These are phyloP conservation scores for Cantharis rustica DNA, from an alignment of 2,888 invertebrate species.

Conservation along the genomic window DNA sequence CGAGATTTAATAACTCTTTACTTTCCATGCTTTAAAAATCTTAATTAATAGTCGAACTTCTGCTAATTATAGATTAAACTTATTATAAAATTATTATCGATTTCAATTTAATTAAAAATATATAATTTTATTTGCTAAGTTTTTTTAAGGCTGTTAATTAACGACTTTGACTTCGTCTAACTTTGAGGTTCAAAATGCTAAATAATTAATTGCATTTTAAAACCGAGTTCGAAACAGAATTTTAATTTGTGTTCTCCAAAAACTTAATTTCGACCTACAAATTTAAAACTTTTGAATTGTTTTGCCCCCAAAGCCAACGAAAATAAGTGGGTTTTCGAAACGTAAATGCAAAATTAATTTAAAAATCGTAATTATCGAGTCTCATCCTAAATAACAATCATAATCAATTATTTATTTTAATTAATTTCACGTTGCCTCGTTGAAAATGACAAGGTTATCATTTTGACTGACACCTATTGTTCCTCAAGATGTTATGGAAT, in stretches of 20 bases:
- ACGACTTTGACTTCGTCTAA: neutral
- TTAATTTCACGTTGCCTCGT: neutral
- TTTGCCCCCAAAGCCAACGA: neutral
- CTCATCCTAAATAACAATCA: neutral
- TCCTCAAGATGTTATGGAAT: neutral
- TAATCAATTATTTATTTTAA: neutral
- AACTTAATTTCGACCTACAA: neutral
- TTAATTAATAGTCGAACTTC: neutral
- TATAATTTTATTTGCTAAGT: neutral
- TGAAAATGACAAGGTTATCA: neutral
- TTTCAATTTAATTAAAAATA: neutral
- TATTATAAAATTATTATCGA: neutral
- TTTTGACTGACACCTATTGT: neutral
- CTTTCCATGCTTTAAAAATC: neutral
- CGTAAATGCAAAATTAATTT: neutral
- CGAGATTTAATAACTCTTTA: neutral
- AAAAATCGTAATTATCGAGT: neutral
- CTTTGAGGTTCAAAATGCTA: neutral
- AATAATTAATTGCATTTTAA: neutral
- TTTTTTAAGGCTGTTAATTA: neutral
- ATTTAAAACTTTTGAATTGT: neutral
- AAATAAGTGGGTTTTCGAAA: neutral
- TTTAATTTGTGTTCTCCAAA: neutral
- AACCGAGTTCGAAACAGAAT: neutral
- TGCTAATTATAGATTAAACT: neutral